Conservation (phyloP, 2,888 invertebrate genomes). For the Eugnorisma glareosa region DNA sequence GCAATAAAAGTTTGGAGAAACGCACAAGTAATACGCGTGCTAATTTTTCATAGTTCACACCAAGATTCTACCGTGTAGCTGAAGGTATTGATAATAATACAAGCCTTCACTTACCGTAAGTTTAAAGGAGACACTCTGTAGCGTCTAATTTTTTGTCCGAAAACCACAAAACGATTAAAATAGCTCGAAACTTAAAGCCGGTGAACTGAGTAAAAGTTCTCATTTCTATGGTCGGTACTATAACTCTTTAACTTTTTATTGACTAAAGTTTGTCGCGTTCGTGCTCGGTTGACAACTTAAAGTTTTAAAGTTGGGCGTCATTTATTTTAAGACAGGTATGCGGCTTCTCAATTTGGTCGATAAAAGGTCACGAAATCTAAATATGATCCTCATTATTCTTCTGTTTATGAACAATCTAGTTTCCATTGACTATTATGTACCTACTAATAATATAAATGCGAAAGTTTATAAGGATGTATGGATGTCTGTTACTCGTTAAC, state of each 20-base stretch:
- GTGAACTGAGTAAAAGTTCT: slow-evolving; percentile 31
- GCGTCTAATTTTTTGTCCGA: slow-evolving; percentile 10
- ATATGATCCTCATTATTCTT: too few relatives aligned
- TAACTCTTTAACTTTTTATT: slow-evolving; percentile 46
- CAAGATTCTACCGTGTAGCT: neutral
- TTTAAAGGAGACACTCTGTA: neutral
- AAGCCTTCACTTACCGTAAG: neutral
- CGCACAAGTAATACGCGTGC: neutral
- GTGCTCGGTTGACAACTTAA: slow-evolving; percentile 1
- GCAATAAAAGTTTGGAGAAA: neutral
- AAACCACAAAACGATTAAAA: slow-evolving; percentile 21
- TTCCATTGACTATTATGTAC: too few relatives aligned
- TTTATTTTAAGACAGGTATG: neutral
- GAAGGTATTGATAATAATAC: neutral
- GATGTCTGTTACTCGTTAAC: too few relatives aligned
- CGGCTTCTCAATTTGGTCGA: neutral
- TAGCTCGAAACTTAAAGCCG: slow-evolving; percentile 15
- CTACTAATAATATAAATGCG: too few relatives aligned
- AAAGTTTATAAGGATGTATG: too few relatives aligned
- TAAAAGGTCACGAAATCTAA: neutral
- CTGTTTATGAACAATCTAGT: neutral
- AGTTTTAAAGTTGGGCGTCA: slow-evolving; percentile 11
- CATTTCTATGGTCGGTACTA: slow-evolving; percentile 15
- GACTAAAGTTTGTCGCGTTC: slow-evolving; percentile 25
- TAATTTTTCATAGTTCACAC: neutral